Evolutionary conservation across 2,888 invertebrate species (phyloP), one percentile per base, ranked within the genome.

Genomic region (Chloroclystis v-ata): DNA sequence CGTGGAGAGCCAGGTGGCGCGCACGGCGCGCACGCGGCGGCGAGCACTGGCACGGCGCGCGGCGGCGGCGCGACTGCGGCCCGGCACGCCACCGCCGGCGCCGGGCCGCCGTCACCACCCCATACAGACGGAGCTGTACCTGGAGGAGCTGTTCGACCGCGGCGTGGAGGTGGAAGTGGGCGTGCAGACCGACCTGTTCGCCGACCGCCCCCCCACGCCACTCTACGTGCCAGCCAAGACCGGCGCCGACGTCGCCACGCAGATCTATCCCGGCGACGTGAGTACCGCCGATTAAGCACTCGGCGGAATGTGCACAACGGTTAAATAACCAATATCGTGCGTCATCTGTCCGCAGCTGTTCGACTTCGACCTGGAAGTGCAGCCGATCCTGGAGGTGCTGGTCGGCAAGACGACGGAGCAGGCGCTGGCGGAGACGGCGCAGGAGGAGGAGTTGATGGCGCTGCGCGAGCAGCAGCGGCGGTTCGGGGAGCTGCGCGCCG

Each of bases 401-500:
- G 94, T 97, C 33, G 96, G 96, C 42, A 95, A 95, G 79, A 95
- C 96, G 50, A 89, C 96, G 49, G 96, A 97, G 75, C 96, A 97
- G 85, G 93, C 96, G 37, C 85, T 97, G 61, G 90, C 94, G 9
- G 97, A 98, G 79, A 95, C 96, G 28, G 91, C 97, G 61, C 96
- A 97, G 75, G 97, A 98, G 75, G 97, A 97, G 79, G 97, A 98
- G 81, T 85, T 97, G 59, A 93, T 93, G 3, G 91, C 94, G 16
- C 84, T 97, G 57, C 89, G 93, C 49, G 92, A 93, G 68, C 95
- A 96, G 72, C 95, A 94, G 76, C 89, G 82, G 70, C 93, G 72
- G 82, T 92, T 69, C 94, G 55, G 65, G 55, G 88, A 88, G 74
- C 85, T 94, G 56, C 90, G 96, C 43, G 94, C 94, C 63, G 92